Evolutionary conservation across 2,888 invertebrate species (phyloP), one percentile per base, ranked within the genome.

Genomic region (Ornithoptera priamus): DNA sequence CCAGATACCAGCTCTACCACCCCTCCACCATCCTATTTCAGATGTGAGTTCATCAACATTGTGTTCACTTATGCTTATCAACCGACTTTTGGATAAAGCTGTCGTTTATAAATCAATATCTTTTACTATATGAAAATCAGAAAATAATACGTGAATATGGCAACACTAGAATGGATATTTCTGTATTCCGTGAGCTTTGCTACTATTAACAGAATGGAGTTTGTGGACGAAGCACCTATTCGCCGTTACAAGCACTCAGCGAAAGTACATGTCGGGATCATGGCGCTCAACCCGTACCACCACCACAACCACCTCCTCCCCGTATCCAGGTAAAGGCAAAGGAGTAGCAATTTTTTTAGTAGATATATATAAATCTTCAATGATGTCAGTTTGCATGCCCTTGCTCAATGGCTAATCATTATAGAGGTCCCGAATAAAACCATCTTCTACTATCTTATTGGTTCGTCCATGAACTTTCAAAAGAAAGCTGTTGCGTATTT

Each of bases 211-310:
- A 87, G 85, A 84, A 79, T 20, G 76, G 84, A n/a, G 76, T 85
- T 71, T 87, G 85, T 75, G 77, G 82, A n/a, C 85, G 90, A 59
- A 89, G 85, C 74, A 85, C 90, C 0, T 88, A 95, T 62, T 96
- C 96, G 56, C 95, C 95, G 36, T 94, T 96, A 62, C 90, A 96
- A 76, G 95, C 95, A 72, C 88, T 89, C 73, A 90, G 90, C 73
- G 91, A 93, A 80, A 92, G 90, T 79, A 88, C 92, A 0, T 95
- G 95, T 20, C 84, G 96, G 46, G 97, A 98, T 85, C 95, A 96
- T 10, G 96, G 98, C 59, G 90, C 94, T 18, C 95, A 86, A 77
- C 78, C 86, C 0, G 85, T 78, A 46, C 86, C 84, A 73, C 83
- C 93, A 85, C 86, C 93, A 80, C 87, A 93, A 88, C 88, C 94